These are phyloP conservation scores for Ellobius talpinus DNA, from an alignment of 2,113 vertebrate species.

Conservation along the genomic window DNA sequence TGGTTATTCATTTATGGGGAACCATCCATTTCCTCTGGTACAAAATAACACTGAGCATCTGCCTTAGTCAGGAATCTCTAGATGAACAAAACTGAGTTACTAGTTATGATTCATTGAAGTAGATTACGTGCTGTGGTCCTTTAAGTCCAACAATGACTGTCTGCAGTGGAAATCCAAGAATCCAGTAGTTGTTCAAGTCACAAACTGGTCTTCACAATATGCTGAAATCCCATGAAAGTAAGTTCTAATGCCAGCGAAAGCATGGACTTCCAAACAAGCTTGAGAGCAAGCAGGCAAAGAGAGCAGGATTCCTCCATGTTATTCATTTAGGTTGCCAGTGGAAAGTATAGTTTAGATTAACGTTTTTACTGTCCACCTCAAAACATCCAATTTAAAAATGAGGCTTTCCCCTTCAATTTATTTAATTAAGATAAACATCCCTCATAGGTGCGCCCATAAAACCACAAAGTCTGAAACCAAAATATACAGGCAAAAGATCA, in stretches of 20 bases:
- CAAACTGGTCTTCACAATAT: neutral
- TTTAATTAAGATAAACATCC: neutral
- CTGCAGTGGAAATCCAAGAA: too few species aligned
- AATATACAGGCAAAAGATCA: neutral
- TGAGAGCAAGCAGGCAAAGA: neutral
- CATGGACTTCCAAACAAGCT: too few species aligned
- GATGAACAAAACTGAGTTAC: neutral
- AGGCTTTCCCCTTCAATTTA: neutral
- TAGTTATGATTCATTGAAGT: neutral
- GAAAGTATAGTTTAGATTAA: neutral
- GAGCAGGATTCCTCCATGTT: neutral
- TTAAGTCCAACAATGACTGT: neutral
- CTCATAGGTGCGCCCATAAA: neutral
- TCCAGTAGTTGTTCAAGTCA: too few species aligned
- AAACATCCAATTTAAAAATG: neutral
- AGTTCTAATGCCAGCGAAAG: neutral
- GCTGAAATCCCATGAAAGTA: neutral
- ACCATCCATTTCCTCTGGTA: neutral
- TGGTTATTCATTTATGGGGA: neutral
- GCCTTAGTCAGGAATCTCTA: neutral
- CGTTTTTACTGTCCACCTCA: neutral
- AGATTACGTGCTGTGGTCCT: neutral
- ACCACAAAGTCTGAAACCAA: neutral
- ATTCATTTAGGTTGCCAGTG: too few species aligned
- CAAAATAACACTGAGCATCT: too few species aligned